Evolutionary conservation across 2,113 vertebrate genomes (phyloP).

Genomic region (Pantherophis guttatus): DNA sequence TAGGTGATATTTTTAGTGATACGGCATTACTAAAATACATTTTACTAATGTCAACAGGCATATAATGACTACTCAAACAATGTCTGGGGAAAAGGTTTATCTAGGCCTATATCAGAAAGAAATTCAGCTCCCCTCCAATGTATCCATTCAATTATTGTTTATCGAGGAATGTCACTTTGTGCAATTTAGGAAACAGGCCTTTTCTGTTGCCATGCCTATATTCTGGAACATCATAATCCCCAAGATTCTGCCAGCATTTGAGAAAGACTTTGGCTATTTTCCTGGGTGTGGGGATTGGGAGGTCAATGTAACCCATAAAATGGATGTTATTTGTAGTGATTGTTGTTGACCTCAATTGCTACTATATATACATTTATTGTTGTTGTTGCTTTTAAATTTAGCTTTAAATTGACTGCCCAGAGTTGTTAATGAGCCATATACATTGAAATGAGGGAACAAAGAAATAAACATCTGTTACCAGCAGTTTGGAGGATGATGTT

Average conservation of each 20-base stretch:
- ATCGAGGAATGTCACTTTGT: not conserved
- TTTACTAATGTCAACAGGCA: not conserved
- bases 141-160: constrained; percentile 44
- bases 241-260: not conserved
- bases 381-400: not conserved
- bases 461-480: constrained; percentile 47
- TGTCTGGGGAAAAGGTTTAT: not conserved
- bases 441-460: not conserved
- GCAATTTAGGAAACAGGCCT: not conserved
- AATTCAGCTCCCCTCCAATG: constrained; percentile 59
- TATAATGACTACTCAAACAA: not conserved
- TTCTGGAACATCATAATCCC: not conserved
- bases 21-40: not conserved
- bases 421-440: not conserved
- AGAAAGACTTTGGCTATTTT: not conserved
- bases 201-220: not conserved
- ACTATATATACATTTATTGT: not conserved
- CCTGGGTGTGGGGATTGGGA: not conserved
- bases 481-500: not conserved
- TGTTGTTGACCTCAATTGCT: not conserved
- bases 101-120: not conserved
- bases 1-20: not conserved
- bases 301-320: not conserved
- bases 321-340: not conserved
- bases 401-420: not conserved